Base-by-base conservation (phyloP, 2,888 invertebrate genomes). In the Rhyacophila evoluta region DNA sequence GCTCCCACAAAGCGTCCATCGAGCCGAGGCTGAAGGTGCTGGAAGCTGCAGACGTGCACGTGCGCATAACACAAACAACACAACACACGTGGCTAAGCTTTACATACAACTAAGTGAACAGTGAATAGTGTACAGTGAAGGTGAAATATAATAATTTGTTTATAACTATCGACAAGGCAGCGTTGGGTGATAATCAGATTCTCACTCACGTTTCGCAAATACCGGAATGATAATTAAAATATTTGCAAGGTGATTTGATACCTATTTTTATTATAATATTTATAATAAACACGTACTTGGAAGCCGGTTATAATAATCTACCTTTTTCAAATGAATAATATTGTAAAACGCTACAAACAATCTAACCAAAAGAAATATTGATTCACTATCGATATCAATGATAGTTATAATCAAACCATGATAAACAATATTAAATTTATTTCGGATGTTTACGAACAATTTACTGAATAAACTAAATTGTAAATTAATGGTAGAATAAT, bases 1-100 rank as follows among this genome's bases (percentile, higher is more conserved):
- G 90, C 87, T 94, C 94, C 93, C 93, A 94, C 79, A 94, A 91
- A 84, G 92, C 91, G 87, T 94, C 94, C 92, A 93, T 92, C 84
- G 92, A 91, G 85, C 91, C 91, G 85, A 90, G 88, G 88, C 91
- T 91, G 89, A 89, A 88, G 83, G 91, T 88, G 88, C 91, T 91
- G 89, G 88, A 87, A 84, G 89, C 89, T 88, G 88, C 85, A 81
- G 72, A 79, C 37, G 84, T 79, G 81, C 82, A 81, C 79, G 82
- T 72, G 82, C 74, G 39, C 73, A 68, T 36, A 55, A 55, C 55
- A 55, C 55, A 55, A 55, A 55, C 25, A 55, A 55, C 72, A 79
- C 72, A 81, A 75, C 74, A 72, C 81, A 81, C 55, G 82, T 72
- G 71, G 79, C 79, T 79, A 81, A 81, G 81, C 81, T 81, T 55